A percentile compares a stretch with the other conserved stretches of the same genome.
Conservation (phyloP, 2,888 invertebrate species). For the Brenthis daphne region DNA sequence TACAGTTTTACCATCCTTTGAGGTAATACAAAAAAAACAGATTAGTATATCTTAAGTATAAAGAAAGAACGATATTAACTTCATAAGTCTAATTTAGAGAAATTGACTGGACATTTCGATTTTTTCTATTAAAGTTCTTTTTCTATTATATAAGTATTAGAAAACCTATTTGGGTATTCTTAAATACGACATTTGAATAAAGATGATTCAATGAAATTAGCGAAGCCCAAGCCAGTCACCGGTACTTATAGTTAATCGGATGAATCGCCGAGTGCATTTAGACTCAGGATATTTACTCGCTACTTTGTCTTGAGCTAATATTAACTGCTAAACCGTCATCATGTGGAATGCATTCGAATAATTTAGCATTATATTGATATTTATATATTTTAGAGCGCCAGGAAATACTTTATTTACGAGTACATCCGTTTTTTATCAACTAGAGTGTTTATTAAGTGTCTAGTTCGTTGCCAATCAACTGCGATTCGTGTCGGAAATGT, state of each 20-base stretch:
- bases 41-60: too few species aligned
- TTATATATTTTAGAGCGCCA: background rate
- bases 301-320: conserved; percentile 45
- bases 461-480: conserved; percentile 6
- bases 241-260: conserved; percentile 36
- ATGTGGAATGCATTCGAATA: conserved; percentile 17
- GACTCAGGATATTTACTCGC: conserved; percentile 54
- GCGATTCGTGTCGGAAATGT: conserved; percentile 12
- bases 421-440: conserved; percentile 7
- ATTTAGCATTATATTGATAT: conserved; percentile 2
- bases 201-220: conserved; percentile 29
- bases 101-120: too few species aligned
- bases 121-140: background rate
- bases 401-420: background rate
- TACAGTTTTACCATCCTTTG: background rate
- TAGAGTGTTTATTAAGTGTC: conserved; percentile 9
- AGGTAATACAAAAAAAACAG: too few species aligned
- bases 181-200: conserved; percentile 12
- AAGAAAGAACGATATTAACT: too few species aligned
- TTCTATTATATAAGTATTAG: background rate
- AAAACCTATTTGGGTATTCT: background rate
- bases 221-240: conserved; percentile 29
- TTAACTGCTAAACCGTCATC: conserved; percentile 35
- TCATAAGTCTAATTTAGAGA: too few species aligned
- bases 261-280: conserved; percentile 60